Evolutionary conservation across 2,888 invertebrate genomes (phyloP).

Genomic region (Germaria angustata): DNA sequence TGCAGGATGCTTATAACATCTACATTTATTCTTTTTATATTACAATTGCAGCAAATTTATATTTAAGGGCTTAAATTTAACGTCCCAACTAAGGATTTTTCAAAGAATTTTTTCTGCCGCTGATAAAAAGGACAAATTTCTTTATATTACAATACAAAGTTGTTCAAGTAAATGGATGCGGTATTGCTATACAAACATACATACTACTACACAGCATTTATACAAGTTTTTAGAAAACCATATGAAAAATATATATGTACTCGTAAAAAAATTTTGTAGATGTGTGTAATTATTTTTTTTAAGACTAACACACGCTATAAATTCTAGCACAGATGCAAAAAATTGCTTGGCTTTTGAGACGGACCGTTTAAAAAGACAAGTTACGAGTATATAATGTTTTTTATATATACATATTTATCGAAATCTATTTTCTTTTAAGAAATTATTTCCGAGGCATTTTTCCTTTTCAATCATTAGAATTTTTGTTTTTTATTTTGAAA

Average conservation of each 20-base stretch:
- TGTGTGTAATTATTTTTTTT: background rate
- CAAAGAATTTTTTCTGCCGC: background rate
- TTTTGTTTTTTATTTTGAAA: no score
- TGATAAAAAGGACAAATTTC: constrained; percentile 46
- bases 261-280: background rate
- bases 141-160: constrained; percentile 15
- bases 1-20: background rate
- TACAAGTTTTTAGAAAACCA: background rate
- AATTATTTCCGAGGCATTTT: no score
- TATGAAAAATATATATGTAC: background rate
- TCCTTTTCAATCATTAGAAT: no score
- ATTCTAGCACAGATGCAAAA: background rate
- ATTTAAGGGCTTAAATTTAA: constrained; percentile 47
- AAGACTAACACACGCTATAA: constrained; percentile 10
- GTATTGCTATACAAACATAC: background rate
- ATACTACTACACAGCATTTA: background rate
- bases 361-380: background rate
- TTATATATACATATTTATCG: no score
- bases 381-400: no score
- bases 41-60: constrained; percentile 34
- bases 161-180: constrained; percentile 23
- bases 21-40: background rate
- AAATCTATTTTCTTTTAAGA: no score
- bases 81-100: constrained; percentile 21
- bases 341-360: background rate